Conservation (phyloP, 2,888 invertebrate species). For the Aelia acuminata region DNA sequence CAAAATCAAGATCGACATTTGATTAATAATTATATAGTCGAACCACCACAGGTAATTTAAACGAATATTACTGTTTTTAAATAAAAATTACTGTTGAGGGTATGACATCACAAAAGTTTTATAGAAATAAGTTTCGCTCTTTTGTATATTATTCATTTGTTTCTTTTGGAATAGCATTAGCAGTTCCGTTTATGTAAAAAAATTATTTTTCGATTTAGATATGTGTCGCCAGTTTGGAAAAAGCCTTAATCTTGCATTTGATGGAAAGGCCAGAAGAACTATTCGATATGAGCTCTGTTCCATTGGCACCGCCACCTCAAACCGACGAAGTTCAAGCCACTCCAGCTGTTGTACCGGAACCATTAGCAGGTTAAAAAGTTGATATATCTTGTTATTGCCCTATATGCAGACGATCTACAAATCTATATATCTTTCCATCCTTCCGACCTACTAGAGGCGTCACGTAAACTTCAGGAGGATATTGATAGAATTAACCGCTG, state of each 20-base stretch:
- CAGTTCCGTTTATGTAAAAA: background rate
- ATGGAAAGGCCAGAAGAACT: slow-evolving; percentile 79
- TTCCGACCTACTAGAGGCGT: too few species aligned
- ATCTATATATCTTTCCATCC: too few species aligned
- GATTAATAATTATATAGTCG: slow-evolving; percentile 83
- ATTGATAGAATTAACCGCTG: too few species aligned
- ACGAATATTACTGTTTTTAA: too few species aligned
- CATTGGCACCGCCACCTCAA: slow-evolving; percentile 73
- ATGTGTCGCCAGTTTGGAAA: slow-evolving; percentile 90
- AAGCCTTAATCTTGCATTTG: slow-evolving; percentile 86
- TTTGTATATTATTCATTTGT: too few species aligned
- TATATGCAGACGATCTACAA: too few species aligned
- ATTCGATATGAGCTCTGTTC: slow-evolving; percentile 90
- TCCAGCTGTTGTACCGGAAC: slow-evolving; percentile 33
- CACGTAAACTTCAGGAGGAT: too few species aligned
- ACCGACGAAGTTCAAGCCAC: slow-evolving; percentile 26
- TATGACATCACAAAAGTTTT: too few species aligned
- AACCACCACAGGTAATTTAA: slow-evolving; percentile 74
- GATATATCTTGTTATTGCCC: too few species aligned
- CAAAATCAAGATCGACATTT: slow-evolving; percentile 78
- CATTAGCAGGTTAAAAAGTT: slow-evolving; percentile 62
- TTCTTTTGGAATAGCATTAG: too few species aligned
- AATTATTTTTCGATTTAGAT: slow-evolving; percentile 71
- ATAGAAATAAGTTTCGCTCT: too few species aligned
- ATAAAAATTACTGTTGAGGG: too few species aligned